Conservation (phyloP, 2,888 invertebrate species). For the Drepana falcataria region DNA sequence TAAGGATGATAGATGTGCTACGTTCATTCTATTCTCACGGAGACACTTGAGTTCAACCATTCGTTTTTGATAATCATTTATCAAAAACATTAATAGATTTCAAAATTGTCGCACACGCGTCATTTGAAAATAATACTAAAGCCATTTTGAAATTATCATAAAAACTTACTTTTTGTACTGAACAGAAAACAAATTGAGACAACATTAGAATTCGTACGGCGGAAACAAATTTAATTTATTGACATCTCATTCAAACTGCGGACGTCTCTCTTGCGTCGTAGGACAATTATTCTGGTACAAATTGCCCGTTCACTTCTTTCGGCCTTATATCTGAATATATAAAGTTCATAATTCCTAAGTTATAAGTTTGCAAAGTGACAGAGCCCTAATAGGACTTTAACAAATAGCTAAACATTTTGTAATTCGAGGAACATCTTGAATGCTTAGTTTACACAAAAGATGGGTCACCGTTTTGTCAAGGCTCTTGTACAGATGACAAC, state of each 20-base stretch:
- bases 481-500: slow-evolving; percentile 58
- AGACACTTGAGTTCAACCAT: background rate
- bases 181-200: slow-evolving; percentile 72
- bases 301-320: slow-evolving; percentile 11
- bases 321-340: slow-evolving; percentile 16
- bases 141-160: slow-evolving; percentile 37
- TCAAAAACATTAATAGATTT: slow-evolving; percentile 12
- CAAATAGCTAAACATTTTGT: slow-evolving; percentile 77
- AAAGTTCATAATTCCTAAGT: slow-evolving; percentile 21
- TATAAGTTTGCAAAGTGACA: slow-evolving; percentile 57
- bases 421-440: slow-evolving; percentile 72
- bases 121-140: slow-evolving; percentile 47
- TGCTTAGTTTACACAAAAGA: slow-evolving; percentile 69
- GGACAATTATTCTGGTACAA: slow-evolving; percentile 57
- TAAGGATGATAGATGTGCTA: background rate
- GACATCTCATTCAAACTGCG: slow-evolving; percentile 66
- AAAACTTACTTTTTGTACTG: slow-evolving; percentile 40
- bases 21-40: background rate
- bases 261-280: slow-evolving; percentile 60
- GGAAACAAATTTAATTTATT: slow-evolving; percentile 77
- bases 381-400: slow-evolving; percentile 74
- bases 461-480: slow-evolving; percentile 53
- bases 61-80: slow-evolving; percentile 8
- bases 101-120: slow-evolving; percentile 30
- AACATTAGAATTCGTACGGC: slow-evolving; percentile 69